Evolutionary conservation across 2,888 invertebrate genomes (phyloP).

Genomic region (Nebria brevicollis): DNA sequence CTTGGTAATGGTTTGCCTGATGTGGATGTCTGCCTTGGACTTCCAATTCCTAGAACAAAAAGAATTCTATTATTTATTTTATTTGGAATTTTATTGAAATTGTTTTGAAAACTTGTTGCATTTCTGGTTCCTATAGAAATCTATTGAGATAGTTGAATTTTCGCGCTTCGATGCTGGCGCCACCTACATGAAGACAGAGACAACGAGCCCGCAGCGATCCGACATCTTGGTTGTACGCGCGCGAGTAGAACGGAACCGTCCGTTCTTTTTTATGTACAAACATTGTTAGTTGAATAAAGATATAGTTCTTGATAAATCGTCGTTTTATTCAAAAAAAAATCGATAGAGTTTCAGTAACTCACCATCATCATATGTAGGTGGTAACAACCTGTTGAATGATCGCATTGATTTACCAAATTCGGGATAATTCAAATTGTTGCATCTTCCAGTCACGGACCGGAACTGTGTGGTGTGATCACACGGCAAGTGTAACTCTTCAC

Average conservation of each 20-base stretch:
- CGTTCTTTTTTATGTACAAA: too few species aligned
- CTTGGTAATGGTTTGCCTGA: constrained; percentile 67
- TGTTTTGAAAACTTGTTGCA: too few species aligned
- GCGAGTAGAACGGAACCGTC: too few species aligned
- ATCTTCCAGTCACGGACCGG: constrained; percentile 77
- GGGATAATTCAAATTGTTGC: constrained; percentile 75
- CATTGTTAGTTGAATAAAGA: too few species aligned
- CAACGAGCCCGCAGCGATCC: too few species aligned
- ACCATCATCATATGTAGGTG: constrained; percentile 71
- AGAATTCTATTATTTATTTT: background rate
- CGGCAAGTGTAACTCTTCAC: constrained; percentile 58
- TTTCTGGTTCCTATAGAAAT: too few species aligned
- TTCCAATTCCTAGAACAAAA: constrained; percentile 57
- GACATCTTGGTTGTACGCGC: too few species aligned
- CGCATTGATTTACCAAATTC: constrained; percentile 75
- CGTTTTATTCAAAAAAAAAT: too few species aligned
- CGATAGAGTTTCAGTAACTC: constrained; percentile 45
- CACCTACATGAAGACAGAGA: too few species aligned
- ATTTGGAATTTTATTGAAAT: constrained; percentile 49
- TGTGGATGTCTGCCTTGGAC: constrained; percentile 59
- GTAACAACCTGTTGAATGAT: constrained; percentile 69
- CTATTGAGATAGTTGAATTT: too few species aligned
- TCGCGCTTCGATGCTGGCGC: too few species aligned
- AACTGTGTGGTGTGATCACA: constrained; percentile 68
- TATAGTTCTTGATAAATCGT: too few species aligned